These are phyloP conservation scores for Microtus oregoni DNA, from an alignment of 2,113 vertebrate genomes.

Conservation along the genomic window DNA sequence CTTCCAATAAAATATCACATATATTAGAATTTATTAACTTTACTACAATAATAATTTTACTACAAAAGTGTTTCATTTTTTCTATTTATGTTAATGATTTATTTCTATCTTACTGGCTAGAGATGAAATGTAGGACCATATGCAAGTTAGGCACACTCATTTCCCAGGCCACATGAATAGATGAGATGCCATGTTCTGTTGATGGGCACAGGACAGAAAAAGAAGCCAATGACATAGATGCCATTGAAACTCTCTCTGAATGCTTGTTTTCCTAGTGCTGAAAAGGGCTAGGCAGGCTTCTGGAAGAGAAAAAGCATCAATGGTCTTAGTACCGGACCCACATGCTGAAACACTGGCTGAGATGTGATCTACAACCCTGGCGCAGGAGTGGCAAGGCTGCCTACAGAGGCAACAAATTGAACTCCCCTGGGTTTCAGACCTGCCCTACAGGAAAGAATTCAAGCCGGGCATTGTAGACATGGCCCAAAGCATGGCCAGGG, in stretches of 20 bases:
- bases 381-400: neutral
- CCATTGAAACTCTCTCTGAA: neutral
- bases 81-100: neutral
- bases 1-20: neutral
- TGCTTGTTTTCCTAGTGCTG: neutral
- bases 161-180: neutral
- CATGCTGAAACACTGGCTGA: neutral
- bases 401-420: neutral
- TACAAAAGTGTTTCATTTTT: neutral
- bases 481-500: neutral
- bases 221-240: neutral
- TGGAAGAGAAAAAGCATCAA: neutral
- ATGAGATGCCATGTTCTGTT: conserved; percentile 17
- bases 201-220: neutral
- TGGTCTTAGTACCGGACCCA: neutral
- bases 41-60: neutral
- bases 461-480: too few species aligned
- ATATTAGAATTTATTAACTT: conserved; percentile 12
- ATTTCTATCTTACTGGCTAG: neutral
- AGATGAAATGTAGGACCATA: neutral
- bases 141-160: neutral
- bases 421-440: too few species aligned
- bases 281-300: neutral
- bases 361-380: too few species aligned
- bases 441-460: neutral